Evolutionary conservation across 2,113 vertebrate species (phyloP).

Genomic region (western clawed frog (Xenopus tropicalis)): DNA sequence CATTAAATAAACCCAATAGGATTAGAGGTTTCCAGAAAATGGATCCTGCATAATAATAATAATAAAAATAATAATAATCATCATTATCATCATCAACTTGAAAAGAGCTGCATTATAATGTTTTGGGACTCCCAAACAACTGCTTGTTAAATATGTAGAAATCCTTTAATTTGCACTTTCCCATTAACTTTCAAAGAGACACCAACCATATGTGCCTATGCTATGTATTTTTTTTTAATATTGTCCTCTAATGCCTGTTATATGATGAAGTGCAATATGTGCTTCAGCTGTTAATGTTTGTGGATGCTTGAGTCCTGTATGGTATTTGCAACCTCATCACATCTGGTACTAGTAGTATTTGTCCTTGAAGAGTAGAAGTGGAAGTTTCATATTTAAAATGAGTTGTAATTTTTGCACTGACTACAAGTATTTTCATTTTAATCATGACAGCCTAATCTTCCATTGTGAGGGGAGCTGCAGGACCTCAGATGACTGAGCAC

Average conservation of each 20-base stretch:
- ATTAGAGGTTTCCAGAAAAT: no score
- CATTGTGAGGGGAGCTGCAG: constrained; percentile 11
- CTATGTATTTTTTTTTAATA: no score
- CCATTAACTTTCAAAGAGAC: no score
- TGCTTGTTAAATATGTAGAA: no score
- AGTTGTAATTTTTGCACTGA: constrained; percentile 2
- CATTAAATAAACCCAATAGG: no score
- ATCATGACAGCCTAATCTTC: constrained; percentile 17
- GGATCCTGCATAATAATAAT: no score
- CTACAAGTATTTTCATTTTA: constrained; percentile 26
- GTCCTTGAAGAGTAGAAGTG: not conserved
- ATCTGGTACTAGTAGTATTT: not conserved
- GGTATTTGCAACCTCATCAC: not conserved
- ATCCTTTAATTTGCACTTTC: no score
- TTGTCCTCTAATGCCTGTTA: not conserved
- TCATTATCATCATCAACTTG: no score
- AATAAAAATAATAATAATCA: no score
- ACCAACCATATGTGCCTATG: no score
- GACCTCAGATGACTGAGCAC: not conserved
- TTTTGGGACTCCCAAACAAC: no score
- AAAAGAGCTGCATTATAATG: no score
- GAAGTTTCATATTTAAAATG: constrained; percentile 2
- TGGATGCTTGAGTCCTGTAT: not conserved
- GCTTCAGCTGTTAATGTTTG: not conserved
- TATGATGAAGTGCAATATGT: not conserved